Conservation (phyloP, 2,113 vertebrate species). For the Gobius niger region DNA sequence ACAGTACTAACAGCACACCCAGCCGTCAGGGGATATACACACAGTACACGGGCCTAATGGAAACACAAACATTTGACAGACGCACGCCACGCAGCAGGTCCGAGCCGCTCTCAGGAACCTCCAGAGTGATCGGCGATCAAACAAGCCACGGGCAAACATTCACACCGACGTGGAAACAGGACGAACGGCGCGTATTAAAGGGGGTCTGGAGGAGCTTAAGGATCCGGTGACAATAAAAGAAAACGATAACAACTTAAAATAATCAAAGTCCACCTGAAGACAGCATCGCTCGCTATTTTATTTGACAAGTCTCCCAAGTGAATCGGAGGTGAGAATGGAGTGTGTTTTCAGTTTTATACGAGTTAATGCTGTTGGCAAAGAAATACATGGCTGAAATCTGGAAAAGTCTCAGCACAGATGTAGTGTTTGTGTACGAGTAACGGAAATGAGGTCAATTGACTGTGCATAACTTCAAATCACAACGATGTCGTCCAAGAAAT, state of each 20-base stretch:
- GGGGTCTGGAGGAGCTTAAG: slow-evolving; percentile 69
- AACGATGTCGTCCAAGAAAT: too few relatives aligned
- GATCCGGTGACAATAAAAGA: slow-evolving; percentile 58
- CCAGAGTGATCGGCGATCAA: slow-evolving; percentile 40
- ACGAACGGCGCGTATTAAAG: slow-evolving; percentile 64
- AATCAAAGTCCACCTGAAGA: slow-evolving; percentile 53
- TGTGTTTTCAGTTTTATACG: slow-evolving; percentile 22
- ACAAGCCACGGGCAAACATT: slow-evolving; percentile 21
- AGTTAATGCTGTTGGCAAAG: slow-evolving; percentile 13
- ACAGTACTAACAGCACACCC: slow-evolving; percentile 52
- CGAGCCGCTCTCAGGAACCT: slow-evolving; percentile 23
- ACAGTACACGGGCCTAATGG: slow-evolving; percentile 17
- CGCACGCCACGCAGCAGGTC: slow-evolving; percentile 11
- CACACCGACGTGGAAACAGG: slow-evolving; percentile 31
- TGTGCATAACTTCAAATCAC: too few relatives aligned
- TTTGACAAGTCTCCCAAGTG: slow-evolving; percentile 22
- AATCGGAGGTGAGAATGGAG: slow-evolving; percentile 30
- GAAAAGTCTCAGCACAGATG: background rate
- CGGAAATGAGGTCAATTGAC: slow-evolving; percentile 9
- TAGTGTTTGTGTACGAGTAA: background rate
- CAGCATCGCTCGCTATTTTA: slow-evolving; percentile 30
- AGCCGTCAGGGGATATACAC: slow-evolving; percentile 23
- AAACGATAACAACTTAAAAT: slow-evolving; percentile 41
- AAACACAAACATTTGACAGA: slow-evolving; percentile 42
- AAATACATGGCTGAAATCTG: slow-evolving; percentile 6